Evolutionary conservation across 2,888 invertebrate species (phyloP).

Genomic region (Barypeithes pellucidus): DNA sequence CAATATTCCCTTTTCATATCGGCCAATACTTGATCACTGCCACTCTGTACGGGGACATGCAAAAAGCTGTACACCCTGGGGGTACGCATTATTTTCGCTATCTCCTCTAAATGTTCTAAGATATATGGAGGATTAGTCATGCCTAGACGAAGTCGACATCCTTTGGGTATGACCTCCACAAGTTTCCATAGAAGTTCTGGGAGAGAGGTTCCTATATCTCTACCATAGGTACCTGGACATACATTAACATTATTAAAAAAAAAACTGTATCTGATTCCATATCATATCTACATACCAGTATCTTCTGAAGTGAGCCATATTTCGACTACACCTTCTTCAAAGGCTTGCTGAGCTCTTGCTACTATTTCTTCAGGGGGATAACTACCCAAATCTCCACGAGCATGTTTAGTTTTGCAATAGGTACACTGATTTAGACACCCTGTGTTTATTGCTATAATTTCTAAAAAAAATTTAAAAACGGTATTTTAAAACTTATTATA

Average conservation of each 20-base stretch:
- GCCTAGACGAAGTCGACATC: constrained; percentile 89
- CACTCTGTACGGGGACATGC: constrained; percentile 98
- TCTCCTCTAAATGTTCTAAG: constrained; percentile 92
- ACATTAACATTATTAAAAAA: too few species aligned
- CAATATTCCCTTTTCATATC: constrained; percentile 98
- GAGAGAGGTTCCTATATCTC: constrained; percentile 91
- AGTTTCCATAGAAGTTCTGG: constrained; percentile 90
- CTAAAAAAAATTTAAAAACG: too few species aligned
- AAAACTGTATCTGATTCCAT: too few species aligned
- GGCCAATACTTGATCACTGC: constrained; percentile 93
- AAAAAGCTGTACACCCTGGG: constrained; percentile 95
- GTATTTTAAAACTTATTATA: neutral
- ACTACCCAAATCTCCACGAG: constrained; percentile 94
- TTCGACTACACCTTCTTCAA: constrained; percentile 93
- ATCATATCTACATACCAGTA: constrained; percentile 76
- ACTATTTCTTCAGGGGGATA: constrained; percentile 93
- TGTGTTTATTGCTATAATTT: constrained; percentile 97
- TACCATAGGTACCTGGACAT: constrained; percentile 86
- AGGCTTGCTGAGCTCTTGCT: constrained; percentile 88
- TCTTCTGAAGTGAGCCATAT: constrained; percentile 99
- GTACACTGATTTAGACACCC: constrained; percentile 99
- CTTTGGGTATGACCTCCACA: constrained; percentile 84
- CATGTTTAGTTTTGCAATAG: constrained; percentile 98
- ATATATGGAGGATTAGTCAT: constrained; percentile 99
- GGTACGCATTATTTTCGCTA: constrained; percentile 89